These are phyloP conservation scores for Ctenomys sociabilis DNA, from an alignment of 2,113 vertebrate species.

Conservation along the genomic window DNA sequence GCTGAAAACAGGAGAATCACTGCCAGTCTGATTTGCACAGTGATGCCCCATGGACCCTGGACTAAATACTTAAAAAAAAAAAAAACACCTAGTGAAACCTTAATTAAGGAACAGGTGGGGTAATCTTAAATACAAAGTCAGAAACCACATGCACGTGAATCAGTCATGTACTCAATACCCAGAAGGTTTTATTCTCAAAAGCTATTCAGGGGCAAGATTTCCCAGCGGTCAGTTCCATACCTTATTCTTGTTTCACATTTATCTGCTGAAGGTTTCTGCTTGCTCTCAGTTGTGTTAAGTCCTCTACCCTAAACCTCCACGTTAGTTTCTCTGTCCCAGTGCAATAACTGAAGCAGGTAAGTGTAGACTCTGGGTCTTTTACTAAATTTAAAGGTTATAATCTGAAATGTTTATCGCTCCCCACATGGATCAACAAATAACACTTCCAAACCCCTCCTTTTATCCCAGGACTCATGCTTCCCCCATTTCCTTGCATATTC, in stretches of 20 bases:
- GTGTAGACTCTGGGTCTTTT: not conserved
- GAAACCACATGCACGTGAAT: not conserved
- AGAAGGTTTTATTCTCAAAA: not conserved
- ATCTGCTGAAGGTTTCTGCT: not conserved
- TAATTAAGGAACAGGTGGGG: not conserved
- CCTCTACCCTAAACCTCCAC: not conserved
- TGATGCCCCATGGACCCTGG: too few relatives aligned
- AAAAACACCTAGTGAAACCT: slow-evolving; percentile 3
- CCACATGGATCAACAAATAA: not conserved
- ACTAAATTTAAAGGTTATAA: slow-evolving; percentile 17
- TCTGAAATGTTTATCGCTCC: not conserved
- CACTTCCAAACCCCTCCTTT: not conserved
- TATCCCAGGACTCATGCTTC: not conserved
- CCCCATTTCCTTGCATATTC: not conserved
- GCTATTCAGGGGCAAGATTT: not conserved
- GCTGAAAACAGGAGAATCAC: too few relatives aligned
- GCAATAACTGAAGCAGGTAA: not conserved
- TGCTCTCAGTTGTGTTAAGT: not conserved
- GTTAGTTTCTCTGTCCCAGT: not conserved
- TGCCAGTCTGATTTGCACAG: too few relatives aligned
- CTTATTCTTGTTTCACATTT: not conserved
- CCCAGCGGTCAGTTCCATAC: not conserved
- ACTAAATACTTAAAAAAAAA: too few relatives aligned
- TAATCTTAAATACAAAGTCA: not conserved
- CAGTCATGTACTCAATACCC: not conserved